These are phyloP conservation scores for Chrysolina americana DNA, from an alignment of 2,888 invertebrate species.

Conservation along the genomic window DNA sequence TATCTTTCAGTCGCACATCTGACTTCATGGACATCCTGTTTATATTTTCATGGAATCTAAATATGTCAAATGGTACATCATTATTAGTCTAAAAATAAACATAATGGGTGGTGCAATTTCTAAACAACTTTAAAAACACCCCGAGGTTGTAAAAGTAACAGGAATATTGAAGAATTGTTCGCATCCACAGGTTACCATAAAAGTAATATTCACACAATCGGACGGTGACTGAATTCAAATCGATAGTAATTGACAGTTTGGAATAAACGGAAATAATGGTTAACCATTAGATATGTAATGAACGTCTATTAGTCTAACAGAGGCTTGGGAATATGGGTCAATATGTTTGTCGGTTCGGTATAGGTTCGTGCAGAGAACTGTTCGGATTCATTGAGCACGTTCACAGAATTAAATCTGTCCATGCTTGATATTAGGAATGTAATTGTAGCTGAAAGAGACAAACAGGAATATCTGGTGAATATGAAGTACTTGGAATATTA, in stretches of 20 bases:
- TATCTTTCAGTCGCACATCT: no score
- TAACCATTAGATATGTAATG: constrained; percentile 24
- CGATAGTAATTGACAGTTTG: constrained; percentile 28
- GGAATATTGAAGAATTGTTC: no score
- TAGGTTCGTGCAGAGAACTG: constrained; percentile 14
- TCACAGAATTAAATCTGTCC: constrained; percentile 2
- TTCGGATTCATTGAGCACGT: constrained; percentile 13
- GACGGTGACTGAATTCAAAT: constrained; percentile 17
- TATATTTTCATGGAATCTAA: no score
- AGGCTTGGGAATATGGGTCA: constrained; percentile 29
- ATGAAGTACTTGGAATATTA: background rate
- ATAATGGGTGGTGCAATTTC: no score
- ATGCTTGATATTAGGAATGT: background rate
- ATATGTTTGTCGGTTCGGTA: constrained; percentile 22
- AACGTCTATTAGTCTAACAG: constrained; percentile 20
- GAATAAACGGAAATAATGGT: constrained; percentile 31
- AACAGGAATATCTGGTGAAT: background rate
- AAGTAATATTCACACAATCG: background rate
- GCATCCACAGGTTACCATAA: background rate
- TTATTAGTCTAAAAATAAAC: no score
- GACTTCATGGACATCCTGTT: no score
- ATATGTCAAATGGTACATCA: no score
- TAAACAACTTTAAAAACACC: no score
- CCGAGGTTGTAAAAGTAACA: background rate
- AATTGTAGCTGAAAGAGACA: background rate